Conservation (phyloP, 2,113 vertebrate genomes). For the Spilogale gracilis region DNA sequence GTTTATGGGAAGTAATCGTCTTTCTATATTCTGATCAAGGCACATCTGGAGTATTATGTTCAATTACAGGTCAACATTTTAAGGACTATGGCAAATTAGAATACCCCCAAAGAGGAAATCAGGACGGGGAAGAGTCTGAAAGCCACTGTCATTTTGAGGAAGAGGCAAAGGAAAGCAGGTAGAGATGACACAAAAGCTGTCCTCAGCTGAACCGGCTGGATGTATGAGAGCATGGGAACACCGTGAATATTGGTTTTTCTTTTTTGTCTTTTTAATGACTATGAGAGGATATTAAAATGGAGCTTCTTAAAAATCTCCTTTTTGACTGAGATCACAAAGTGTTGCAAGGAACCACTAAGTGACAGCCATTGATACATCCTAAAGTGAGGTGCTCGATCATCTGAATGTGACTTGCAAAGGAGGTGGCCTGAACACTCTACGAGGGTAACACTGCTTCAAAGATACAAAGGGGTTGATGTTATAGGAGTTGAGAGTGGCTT, state of each 20-base stretch:
- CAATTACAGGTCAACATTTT: conserved; percentile 78
- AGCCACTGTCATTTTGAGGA: conserved; percentile 34
- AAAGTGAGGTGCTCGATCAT: background rate
- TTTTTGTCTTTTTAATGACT: background rate
- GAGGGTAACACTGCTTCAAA: background rate
- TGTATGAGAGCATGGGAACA: conserved; percentile 33
- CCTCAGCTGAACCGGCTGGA: background rate
- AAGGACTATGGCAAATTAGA: conserved; percentile 64
- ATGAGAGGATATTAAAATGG: background rate
- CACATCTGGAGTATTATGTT: conserved; percentile 73
- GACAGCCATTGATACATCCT: background rate
- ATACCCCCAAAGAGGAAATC: conserved; percentile 50
- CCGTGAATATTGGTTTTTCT: background rate
- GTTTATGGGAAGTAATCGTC: conserved; percentile 81
- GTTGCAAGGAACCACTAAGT: background rate
- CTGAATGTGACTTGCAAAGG: background rate
- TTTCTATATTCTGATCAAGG: conserved; percentile 79
- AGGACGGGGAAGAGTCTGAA: background rate
- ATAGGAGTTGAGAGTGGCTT: background rate
- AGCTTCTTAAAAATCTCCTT: background rate
- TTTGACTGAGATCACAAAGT: conserved; percentile 27
- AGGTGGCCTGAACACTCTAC: background rate
- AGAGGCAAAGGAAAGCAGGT: background rate
- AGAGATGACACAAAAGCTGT: background rate
- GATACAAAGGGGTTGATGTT: background rate